Conservation (phyloP, 2,888 invertebrate species). For the Agriopis marginaria region DNA sequence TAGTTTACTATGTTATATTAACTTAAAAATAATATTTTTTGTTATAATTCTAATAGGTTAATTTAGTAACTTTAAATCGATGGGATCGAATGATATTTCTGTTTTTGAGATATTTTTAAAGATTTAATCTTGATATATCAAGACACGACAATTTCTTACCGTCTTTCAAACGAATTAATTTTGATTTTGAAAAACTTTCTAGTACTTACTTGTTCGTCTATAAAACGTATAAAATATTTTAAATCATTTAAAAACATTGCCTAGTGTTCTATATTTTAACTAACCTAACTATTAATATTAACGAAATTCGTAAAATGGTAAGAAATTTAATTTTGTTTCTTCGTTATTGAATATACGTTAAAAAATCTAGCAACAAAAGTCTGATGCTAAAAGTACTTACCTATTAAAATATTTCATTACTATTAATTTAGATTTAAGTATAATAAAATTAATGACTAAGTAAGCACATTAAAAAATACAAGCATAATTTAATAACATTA, state of each 20-base stretch:
- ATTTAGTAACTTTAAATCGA: conserved; percentile 29
- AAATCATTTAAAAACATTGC: conserved; percentile 37
- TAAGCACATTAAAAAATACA: conserved; percentile 26
- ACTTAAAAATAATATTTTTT: neutral
- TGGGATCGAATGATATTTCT: conserved; percentile 28
- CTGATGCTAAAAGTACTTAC: neutral
- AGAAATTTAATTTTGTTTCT: neutral
- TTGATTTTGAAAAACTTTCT: conserved; percentile 33
- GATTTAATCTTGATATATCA: neutral
- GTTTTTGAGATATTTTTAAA: conserved; percentile 1
- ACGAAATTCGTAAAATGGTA: neutral
- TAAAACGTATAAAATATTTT: conserved; percentile 48
- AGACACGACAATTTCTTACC: neutral
- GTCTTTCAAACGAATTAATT: conserved; percentile 29
- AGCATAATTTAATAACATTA: conserved; percentile 25
- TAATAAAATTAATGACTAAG: conserved; percentile 22
- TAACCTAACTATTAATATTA: conserved; percentile 14
- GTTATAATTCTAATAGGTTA: neutral
- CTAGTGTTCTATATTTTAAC: conserved; percentile 36
- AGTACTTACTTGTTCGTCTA: conserved; percentile 27
- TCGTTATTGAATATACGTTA: neutral
- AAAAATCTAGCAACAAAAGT: conserved; percentile 6
- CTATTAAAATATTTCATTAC: neutral
- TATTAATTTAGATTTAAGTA: neutral
- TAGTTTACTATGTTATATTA: conserved; percentile 16